Evolutionary conservation across 2,797 vertebrate genomes (phyloP), one percentile per base, ranked within the genome.

Genomic region (Cyclopterus lumpus): DNA sequence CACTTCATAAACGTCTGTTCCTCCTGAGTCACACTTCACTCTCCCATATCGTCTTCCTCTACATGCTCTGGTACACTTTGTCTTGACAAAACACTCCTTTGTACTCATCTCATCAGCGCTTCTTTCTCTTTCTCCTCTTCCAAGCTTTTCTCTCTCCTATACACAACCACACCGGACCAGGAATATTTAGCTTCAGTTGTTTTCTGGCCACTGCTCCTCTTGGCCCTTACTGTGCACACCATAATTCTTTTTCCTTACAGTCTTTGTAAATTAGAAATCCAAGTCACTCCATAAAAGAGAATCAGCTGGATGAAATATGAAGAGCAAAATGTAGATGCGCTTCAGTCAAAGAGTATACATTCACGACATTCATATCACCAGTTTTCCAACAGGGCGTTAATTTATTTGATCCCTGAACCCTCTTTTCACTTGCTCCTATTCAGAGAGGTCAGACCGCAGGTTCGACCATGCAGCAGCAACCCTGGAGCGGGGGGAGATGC

Each of bases 131-230:
- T 30, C 51, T 42, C 8, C 36, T n/a, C 51, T 28, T 64, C 14
- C 4, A n/a, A 55, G 66, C 18, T 48, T 59, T 14, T 62, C 12
- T 60, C 44, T 38, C 5, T 44, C 54, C 28, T 15, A 63, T 26
- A 28, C 42, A 20, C 0, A 1, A 32, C 59, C 75, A 49, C 7
- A 10, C 10, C 48, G 38, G 16, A 77, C 26, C 26, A 28, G 77
- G 69, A 62, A 77, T 75, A 82, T 86, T 79, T 62, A 20, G 24
- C 84, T 84, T 54, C 77, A 75, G 63, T 20, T 48, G 51, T 24
- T 68, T 51, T 64, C 42, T 28, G n/a, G 53, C 22, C 12, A 68
- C 38, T 60, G 40, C 20, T 12, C 40, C n/a, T 76, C 24, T 62
- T 62, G 58, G 0, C 20, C 5, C 22, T 51, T 8, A 62, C 24